phyloP scores from a whole-genome alignment of 2,888 invertebrate species.

The Coronaproctus castanopsis region DNA sequence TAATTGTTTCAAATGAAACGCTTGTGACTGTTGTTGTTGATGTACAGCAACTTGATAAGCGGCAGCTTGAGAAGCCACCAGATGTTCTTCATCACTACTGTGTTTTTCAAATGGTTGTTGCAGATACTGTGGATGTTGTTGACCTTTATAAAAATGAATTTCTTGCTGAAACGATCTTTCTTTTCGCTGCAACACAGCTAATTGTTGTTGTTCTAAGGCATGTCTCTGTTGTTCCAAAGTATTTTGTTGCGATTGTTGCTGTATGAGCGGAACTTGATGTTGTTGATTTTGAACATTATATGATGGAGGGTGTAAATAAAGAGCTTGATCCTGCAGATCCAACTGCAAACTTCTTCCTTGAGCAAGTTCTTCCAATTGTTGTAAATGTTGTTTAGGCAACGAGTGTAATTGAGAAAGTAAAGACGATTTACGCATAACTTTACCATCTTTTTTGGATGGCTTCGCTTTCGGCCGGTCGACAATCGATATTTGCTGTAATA shows the following conservation, averaged over 20 bases:
- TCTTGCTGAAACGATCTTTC: background rate
- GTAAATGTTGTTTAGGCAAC: constrained; percentile 3
- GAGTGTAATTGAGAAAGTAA: constrained; percentile 15
- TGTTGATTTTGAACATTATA: constrained; percentile 13
- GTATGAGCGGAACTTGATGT: constrained; percentile 14
- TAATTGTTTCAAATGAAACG: constrained; percentile 22
- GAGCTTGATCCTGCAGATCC: constrained; percentile 24
- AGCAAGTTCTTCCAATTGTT: background rate
- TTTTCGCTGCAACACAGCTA: background rate
- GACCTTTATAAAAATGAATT: background rate
- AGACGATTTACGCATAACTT: constrained; percentile 39
- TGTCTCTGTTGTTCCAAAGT: constrained; percentile 13
- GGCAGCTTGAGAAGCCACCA: constrained; percentile 11
- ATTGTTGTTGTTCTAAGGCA: constrained; percentile 8
- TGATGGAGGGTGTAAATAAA: no score
- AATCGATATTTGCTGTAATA: constrained; percentile 43
- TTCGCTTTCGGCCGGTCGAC: constrained; percentile 69
- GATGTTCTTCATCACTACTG: constrained; percentile 10
- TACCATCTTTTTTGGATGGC: constrained; percentile 59
- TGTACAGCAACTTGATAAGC: constrained; percentile 22
- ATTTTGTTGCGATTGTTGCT: constrained; percentile 13
- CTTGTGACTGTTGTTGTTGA: constrained; percentile 28
- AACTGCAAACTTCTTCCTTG: background rate
- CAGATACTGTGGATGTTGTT: background rate
- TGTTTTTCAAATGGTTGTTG: background rate